Evolutionary conservation across 2,888 invertebrate species (phyloP).

Genomic region (Coelogynopora nodosa): DNA sequence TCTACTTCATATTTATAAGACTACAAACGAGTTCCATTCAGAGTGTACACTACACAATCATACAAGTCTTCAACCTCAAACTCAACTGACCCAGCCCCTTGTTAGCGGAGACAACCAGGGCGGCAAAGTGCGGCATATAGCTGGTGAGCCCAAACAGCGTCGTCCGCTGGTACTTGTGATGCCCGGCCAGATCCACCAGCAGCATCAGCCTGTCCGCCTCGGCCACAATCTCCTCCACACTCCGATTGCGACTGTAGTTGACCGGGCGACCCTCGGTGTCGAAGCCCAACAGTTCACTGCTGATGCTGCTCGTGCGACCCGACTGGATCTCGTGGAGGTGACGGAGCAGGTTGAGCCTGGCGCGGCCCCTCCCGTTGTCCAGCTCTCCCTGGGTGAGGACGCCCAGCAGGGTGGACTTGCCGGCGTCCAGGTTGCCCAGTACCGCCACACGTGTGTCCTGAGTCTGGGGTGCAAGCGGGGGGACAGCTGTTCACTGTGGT

Average conservation of each 20-base stretch:
- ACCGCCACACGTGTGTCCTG: slow-evolving; percentile 83
- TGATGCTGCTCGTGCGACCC: slow-evolving; percentile 88
- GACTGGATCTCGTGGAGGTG: slow-evolving; percentile 88
- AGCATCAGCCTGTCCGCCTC: slow-evolving; percentile 85
- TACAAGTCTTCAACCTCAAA: no score
- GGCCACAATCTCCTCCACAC: slow-evolving; percentile 87
- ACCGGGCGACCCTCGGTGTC: slow-evolving; percentile 64
- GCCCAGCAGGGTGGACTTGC: slow-evolving; percentile 91
- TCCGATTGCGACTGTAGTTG: slow-evolving; percentile 64
- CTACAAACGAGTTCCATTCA: no score
- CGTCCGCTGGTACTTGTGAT: slow-evolving; percentile 88
- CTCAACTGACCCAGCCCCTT: slow-evolving; percentile 67
- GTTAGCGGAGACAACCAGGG: slow-evolving; percentile 76
- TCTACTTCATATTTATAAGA: no score
- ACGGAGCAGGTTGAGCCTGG: slow-evolving; percentile 85
- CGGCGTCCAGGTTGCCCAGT: slow-evolving; percentile 88
- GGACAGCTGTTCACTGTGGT: no score
- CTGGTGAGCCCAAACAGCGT: slow-evolving; percentile 89
- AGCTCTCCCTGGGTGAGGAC: slow-evolving; percentile 90
- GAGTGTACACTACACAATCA: no score
- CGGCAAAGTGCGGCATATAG: slow-evolving; percentile 83
- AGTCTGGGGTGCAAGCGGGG: slow-evolving; percentile 48
- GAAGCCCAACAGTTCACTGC: slow-evolving; percentile 93
- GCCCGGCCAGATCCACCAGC: slow-evolving; percentile 84
- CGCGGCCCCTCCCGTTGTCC: slow-evolving; percentile 90